Percentiles rank a stretch among this genome's conserved stretches.
Evolutionary conservation across 2,797 vertebrate species (phyloP).

Genomic region (Salmo trutta): DNA sequence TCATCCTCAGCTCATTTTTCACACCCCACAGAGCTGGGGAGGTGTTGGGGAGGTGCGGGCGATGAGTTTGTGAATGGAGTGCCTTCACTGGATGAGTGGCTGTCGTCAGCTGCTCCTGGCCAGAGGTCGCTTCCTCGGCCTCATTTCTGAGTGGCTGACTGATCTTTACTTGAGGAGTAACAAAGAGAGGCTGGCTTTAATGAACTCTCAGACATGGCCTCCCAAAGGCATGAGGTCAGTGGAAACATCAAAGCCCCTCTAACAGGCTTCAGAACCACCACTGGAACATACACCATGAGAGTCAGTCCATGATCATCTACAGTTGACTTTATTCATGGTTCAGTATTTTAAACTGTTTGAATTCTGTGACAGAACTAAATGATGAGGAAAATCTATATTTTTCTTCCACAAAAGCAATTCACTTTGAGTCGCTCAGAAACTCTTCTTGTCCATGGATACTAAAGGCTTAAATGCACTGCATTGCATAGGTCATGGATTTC

Average conservation of each 20-base stretch:
- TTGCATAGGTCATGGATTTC: background rate
- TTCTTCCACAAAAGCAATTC: background rate
- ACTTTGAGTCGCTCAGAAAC: background rate
- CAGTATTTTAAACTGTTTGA: background rate
- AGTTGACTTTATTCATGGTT: background rate
- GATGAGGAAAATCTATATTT: background rate
- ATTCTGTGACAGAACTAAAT: too few species aligned
- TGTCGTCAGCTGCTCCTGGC: conserved; percentile 19
- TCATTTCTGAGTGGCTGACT: conserved; percentile 8
- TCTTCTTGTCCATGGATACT: background rate
- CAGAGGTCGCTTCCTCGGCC: conserved; percentile 12
- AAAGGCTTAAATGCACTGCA: background rate
- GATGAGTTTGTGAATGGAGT: conserved; percentile 8
- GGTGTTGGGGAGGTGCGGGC: background rate
- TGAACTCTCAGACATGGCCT: conserved; percentile 16
- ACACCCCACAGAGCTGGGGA: background rate
- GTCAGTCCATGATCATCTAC: background rate
- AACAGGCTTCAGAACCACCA: conserved; percentile 17
- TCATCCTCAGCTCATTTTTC: conserved; percentile 21
- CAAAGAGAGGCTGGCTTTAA: conserved; percentile 17
- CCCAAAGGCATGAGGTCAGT: conserved; percentile 13
- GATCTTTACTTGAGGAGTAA: conserved; percentile 15
- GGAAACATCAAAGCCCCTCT: conserved; percentile 12
- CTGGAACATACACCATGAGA: conserved; percentile 7
- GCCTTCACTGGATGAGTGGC: conserved; percentile 3